phyloP scores from a whole-genome alignment of 2,888 invertebrate genomes.

The Tetragonula carbonaria region DNA sequence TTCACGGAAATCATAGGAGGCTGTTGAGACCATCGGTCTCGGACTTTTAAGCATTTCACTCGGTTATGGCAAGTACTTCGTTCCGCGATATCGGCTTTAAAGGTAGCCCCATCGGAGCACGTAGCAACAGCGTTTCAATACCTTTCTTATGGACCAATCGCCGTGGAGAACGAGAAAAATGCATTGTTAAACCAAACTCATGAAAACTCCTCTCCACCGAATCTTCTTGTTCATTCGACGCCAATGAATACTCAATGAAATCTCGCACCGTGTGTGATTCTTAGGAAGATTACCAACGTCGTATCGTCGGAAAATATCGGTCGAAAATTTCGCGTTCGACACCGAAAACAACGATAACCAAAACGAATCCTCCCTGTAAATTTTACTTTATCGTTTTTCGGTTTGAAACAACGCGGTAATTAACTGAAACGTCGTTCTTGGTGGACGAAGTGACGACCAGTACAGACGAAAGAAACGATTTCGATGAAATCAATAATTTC shows the following conservation, averaged over 20 bases:
- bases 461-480: conserved; percentile 30
- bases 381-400: neutral
- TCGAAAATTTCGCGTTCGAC: neutral
- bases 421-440: conserved; percentile 17
- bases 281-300: neutral
- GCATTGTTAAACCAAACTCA: neutral
- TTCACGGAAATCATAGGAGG: neutral
- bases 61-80: conserved; percentile 24
- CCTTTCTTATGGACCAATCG: conserved; percentile 30
- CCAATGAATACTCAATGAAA: neutral
- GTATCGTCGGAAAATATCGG: neutral
- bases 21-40: neutral
- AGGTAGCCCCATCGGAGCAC: conserved; percentile 51
- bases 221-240: neutral
- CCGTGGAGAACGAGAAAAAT: conserved; percentile 35
- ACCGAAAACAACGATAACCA: neutral
- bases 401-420: conserved; percentile 33
- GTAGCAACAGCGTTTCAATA: conserved; percentile 57
- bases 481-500: conserved; percentile 36
- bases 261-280: neutral
- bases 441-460: neutral
- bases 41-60: conserved; percentile 27
- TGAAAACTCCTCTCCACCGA: neutral
- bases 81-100: conserved; percentile 59
- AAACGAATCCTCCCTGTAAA: neutral